Evolutionary conservation across 2,888 invertebrate species (phyloP).

Genomic region (Cephus nigrinus): DNA sequence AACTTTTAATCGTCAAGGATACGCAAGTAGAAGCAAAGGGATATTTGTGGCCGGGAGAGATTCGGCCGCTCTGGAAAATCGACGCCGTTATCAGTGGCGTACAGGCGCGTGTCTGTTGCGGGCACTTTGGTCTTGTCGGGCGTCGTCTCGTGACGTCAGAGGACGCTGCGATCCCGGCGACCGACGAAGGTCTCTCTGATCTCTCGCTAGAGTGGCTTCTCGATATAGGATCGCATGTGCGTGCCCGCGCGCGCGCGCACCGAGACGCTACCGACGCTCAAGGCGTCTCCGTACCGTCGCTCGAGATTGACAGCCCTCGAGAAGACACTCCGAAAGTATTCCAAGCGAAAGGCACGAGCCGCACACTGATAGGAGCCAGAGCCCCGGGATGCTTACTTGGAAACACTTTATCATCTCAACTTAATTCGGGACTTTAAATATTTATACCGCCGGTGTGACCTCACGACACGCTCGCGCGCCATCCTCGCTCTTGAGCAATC

Average conservation of each 20-base stretch:
- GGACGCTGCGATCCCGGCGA: constrained; percentile 14
- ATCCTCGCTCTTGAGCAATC: constrained; percentile 26
- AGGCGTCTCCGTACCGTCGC: constrained; percentile 32
- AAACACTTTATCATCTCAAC: constrained; percentile 60
- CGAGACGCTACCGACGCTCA: constrained; percentile 29
- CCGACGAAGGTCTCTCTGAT: neutral
- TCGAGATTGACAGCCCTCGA: constrained; percentile 55
- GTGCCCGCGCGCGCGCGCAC: constrained; percentile 18
- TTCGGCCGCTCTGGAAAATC: constrained; percentile 29
- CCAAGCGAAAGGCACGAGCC: constrained; percentile 20
- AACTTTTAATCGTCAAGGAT: neutral
- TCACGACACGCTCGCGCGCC: constrained; percentile 46
- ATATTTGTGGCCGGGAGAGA: constrained; percentile 46
- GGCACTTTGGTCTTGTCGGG: constrained; percentile 37
- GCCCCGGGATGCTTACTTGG: constrained; percentile 48
- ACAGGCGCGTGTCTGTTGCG: constrained; percentile 40
- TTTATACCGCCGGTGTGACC: constrained; percentile 60
- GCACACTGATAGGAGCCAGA: constrained; percentile 57
- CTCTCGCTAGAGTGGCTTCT: constrained; percentile 16
- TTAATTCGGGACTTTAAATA: constrained; percentile 62
- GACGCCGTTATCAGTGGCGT: constrained; percentile 39
- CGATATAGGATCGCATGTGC: constrained; percentile 18
- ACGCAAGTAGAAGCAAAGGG: constrained; percentile 14
- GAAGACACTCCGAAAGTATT: constrained; percentile 27
- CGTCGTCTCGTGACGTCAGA: constrained; percentile 50